Conservation (phyloP, 35 echinoderm and acorn worm genomes). For the Nesometra sesokonis region DNA sequence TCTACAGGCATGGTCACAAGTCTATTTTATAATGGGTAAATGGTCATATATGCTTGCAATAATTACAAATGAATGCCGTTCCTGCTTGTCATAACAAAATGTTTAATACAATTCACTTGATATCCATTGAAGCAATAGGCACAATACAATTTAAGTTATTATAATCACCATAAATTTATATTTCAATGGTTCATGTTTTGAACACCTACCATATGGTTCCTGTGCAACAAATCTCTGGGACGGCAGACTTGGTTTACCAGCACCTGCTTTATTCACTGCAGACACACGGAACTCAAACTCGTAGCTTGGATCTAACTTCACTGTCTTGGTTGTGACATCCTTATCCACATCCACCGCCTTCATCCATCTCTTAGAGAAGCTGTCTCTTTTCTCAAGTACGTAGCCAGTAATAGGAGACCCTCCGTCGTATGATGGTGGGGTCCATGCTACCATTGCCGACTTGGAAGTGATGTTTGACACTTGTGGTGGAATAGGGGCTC, state of each 20-base stretch:
- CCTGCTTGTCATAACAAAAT: too few species aligned
- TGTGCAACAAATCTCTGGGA: constrained; percentile 53
- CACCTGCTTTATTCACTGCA: constrained; percentile 58
- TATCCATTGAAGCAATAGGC: too few species aligned
- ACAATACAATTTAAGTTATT: too few species aligned
- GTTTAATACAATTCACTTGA: too few species aligned
- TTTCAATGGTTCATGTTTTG: too few species aligned
- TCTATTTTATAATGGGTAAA: too few species aligned
- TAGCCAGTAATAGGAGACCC: constrained; percentile 79
- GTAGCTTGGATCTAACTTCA: constrained; percentile 50
- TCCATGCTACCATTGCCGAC: constrained; percentile 61
- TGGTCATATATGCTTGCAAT: too few species aligned
- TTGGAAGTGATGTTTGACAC: constrained; percentile 64
- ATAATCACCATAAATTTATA: too few species aligned
- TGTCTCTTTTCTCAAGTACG: constrained; percentile 73
- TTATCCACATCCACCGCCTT: constrained; percentile 73
- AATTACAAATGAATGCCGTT: too few species aligned
- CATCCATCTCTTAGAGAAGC: constrained; percentile 80
- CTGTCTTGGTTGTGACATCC: constrained; percentile 27
- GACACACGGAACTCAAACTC: constrained; percentile 82
- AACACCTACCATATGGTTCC: constrained; percentile 54
- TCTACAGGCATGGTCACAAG: too few species aligned
- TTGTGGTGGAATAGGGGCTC: constrained; percentile 67
- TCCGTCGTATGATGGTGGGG: constrained; percentile 63
- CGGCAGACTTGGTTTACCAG: constrained; percentile 72